Evolutionary conservation across 2,797 vertebrate genomes (phyloP).

Genomic region (Rhynchonycteris naso): DNA sequence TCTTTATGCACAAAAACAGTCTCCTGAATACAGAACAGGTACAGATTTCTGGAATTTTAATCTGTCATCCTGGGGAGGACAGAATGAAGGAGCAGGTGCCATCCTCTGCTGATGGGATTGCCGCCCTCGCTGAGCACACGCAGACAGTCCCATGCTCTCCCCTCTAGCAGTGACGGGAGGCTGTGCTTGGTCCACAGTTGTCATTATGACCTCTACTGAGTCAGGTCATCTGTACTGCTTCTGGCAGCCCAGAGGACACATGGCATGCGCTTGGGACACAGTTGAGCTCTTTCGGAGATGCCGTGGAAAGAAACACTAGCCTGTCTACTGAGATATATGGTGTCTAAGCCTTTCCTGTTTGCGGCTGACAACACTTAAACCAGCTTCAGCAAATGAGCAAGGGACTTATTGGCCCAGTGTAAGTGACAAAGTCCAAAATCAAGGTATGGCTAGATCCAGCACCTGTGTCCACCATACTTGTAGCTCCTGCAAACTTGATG

Average conservation of each 20-base stretch:
- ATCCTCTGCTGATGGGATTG: neutral
- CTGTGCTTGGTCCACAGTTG: neutral
- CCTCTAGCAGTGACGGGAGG: rapidly evolving
- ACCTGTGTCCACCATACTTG: neutral
- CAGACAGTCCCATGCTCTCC: rapidly evolving
- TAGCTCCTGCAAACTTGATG: neutral
- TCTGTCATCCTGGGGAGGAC: neutral
- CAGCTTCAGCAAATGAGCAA: neutral
- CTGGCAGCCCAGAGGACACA: neutral
- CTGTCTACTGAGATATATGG: neutral
- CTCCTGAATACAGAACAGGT: slow-evolving; percentile 34
- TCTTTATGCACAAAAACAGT: neutral
- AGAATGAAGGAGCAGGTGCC: neutral
- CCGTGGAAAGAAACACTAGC: neutral
- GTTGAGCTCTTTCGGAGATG: neutral
- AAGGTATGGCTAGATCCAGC: neutral
- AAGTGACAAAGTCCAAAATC: neutral
- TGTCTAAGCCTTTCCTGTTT: neutral
- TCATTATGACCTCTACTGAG: neutral
- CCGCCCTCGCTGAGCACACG: neutral
- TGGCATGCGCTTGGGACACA: neutral
- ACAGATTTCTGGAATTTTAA: slow-evolving; percentile 28
- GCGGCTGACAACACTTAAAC: neutral
- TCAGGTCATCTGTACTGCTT: neutral
- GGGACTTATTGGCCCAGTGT: neutral